These are phyloP conservation scores for Arbacia lixula DNA, from an alignment of 53 echinoderm and acorn worm species.

Conservation along the genomic window DNA sequence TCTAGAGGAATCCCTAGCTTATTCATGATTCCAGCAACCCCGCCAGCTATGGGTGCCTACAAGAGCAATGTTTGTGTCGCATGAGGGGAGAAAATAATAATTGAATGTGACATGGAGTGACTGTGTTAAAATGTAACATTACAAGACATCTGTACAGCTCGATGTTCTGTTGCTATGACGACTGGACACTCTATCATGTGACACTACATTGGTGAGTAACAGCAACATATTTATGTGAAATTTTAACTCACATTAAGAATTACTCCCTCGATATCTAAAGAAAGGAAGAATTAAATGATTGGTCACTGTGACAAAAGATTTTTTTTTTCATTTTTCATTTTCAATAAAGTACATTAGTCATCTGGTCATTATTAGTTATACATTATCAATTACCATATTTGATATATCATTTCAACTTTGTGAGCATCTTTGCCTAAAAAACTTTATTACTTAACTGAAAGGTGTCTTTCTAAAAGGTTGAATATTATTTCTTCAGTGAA, in stretches of 20 bases:
- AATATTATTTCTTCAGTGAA: too few relatives aligned
- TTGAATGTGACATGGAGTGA: conserved; percentile 1
- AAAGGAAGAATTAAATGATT: conserved; percentile 5
- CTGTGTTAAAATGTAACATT: background rate
- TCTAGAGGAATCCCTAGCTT: conserved; percentile 19
- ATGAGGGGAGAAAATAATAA: background rate
- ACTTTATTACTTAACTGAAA: too few relatives aligned
- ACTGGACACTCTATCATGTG: too few relatives aligned
- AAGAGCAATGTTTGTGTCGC: too few relatives aligned
- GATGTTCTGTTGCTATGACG: too few relatives aligned
- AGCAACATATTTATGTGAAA: background rate
- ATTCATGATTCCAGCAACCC: conserved; percentile 8
- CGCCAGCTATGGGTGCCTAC: background rate
- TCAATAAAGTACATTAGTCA: background rate
- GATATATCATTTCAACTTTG: too few relatives aligned
- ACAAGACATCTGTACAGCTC: background rate
- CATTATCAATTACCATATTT: too few relatives aligned
- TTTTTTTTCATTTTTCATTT: background rate
- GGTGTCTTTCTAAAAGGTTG: too few relatives aligned
- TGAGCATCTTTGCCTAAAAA: too few relatives aligned
- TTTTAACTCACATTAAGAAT: conserved; percentile 28
- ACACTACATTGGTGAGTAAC: too few relatives aligned
- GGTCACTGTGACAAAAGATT: background rate
- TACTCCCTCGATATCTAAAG: conserved; percentile 28
- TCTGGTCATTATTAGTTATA: too few relatives aligned